Percentiles rank a stretch among this genome's conserved stretches.
These are phyloP conservation scores for Pachypeltis micranthus DNA, from an alignment of 1,140 invertebrate genomes.

Conservation along the genomic window DNA sequence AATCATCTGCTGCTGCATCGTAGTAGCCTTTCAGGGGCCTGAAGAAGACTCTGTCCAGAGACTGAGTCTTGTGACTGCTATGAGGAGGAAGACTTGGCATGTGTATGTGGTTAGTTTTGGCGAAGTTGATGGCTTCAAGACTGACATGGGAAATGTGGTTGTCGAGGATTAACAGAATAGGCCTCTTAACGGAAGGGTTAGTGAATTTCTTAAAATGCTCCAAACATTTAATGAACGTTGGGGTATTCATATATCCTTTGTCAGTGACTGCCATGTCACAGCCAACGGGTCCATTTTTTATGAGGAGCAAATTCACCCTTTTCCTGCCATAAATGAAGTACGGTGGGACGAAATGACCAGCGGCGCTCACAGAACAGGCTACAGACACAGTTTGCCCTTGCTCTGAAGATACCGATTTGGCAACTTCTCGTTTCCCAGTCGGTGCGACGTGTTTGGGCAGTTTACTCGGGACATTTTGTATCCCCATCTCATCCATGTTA, in stretches of 20 bases:
- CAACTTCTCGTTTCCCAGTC: slow-evolving; percentile 31
- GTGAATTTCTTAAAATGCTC: slow-evolving; percentile 28
- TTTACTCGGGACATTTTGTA: slow-evolving; percentile 27
- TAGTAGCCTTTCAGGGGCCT: slow-evolving; percentile 30
- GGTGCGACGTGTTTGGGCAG: slow-evolving; percentile 28
- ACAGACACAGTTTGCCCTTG: slow-evolving; percentile 31
- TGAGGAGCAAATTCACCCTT: slow-evolving; percentile 27
- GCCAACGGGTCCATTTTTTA: slow-evolving; percentile 29
- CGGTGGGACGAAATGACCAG: slow-evolving; percentile 30
- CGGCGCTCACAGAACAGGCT: slow-evolving; percentile 28
- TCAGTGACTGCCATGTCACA: slow-evolving; percentile 18
- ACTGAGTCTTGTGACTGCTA: slow-evolving; percentile 31
- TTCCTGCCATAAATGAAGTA: slow-evolving; percentile 33
- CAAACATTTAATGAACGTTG: slow-evolving; percentile 31
- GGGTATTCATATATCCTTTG: slow-evolving; percentile 23
- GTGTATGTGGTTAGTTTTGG: slow-evolving; percentile 28
- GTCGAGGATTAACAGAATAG: slow-evolving; percentile 28
- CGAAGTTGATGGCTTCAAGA: slow-evolving; percentile 26
- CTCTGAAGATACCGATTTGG: slow-evolving; percentile 35
- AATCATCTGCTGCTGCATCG: slow-evolving; percentile 26
- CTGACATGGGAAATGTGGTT: slow-evolving; percentile 27
- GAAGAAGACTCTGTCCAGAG: slow-evolving; percentile 31
- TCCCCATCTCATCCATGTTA: slow-evolving; percentile 30
- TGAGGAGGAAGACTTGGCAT: slow-evolving; percentile 23
- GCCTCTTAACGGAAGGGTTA: slow-evolving; percentile 20